These are phyloP conservation scores for Myotis myotis DNA, from an alignment of 2,797 vertebrate species.

Conservation along the genomic window DNA sequence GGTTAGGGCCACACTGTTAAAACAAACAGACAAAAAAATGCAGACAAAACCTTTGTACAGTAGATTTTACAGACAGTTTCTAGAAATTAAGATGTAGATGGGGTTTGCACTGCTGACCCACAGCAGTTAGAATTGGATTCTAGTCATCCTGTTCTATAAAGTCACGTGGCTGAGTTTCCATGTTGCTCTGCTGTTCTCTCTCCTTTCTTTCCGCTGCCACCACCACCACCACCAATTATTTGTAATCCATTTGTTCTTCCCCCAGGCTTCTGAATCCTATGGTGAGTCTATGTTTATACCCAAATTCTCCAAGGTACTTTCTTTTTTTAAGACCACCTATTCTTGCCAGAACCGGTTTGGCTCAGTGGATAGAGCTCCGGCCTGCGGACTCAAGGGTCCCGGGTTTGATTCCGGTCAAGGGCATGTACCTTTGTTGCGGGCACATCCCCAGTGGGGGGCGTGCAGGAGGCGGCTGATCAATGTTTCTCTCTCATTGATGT, in stretches of 20 bases:
- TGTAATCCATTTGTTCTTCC: neutral
- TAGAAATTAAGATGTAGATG: neutral
- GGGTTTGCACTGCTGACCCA: neutral
- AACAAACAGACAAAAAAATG: neutral
- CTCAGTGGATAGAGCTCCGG: too few relatives aligned
- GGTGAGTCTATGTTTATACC: neutral
- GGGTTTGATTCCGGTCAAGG: too few relatives aligned
- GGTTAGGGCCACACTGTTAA: neutral
- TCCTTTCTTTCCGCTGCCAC: neutral
- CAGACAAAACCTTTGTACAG: neutral
- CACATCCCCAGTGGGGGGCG: too few relatives aligned
- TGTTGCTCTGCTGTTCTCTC: neutral
- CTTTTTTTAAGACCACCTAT: neutral
- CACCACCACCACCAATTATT: neutral
- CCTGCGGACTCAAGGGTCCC: too few relatives aligned
- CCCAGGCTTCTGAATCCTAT: neutral
- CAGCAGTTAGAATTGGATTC: neutral
- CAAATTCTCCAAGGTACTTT: neutral
- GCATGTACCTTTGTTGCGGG: too few relatives aligned
- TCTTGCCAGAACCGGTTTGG: neutral
- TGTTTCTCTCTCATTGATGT: too few relatives aligned
- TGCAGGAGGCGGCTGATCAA: too few relatives aligned
- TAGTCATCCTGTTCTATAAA: neutral
- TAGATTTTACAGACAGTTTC: neutral
- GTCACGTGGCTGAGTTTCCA: neutral